phyloP scores from a whole-genome alignment of 2,113 vertebrate species.

The Hyla sarda region DNA sequence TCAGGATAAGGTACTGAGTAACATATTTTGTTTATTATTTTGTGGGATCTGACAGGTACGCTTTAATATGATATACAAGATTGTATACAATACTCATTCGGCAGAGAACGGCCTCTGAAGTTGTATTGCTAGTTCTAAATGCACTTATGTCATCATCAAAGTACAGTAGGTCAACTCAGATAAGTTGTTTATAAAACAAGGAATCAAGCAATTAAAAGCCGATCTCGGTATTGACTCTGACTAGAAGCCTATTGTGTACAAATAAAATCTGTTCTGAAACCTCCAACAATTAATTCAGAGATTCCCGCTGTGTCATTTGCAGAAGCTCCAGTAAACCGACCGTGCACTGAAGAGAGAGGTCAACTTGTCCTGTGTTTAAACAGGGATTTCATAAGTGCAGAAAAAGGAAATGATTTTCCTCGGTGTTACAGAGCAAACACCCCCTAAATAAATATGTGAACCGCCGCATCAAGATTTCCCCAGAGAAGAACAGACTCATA shows the following conservation, averaged over 20 bases:
- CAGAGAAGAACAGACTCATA: conserved; percentile 12
- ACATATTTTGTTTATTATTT: no score
- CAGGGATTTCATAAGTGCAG: conserved; percentile 39
- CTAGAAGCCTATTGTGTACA: background rate
- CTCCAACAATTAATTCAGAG: conserved; percentile 32
- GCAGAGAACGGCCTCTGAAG: background rate
- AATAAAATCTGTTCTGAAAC: conserved; percentile 37
- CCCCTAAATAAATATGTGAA: conserved; percentile 49
- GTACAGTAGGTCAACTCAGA: background rate
- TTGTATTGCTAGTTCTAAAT: background rate
- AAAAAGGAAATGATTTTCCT: conserved; percentile 36
- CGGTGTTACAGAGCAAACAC: conserved; percentile 27
- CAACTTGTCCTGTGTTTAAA: conserved; percentile 40
- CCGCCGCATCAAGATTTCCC: conserved; percentile 36
- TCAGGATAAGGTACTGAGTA: no score
- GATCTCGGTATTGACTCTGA: background rate
- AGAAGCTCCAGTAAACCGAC: background rate
- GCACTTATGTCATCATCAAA: background rate
- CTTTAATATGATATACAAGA: no score
- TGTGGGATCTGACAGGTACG: no score
- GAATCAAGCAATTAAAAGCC: conserved; percentile 9
- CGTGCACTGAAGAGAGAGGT: background rate
- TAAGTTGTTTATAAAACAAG: conserved; percentile 5
- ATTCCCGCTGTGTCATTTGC: conserved; percentile 29
- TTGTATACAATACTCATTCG: no score